Percentiles rank a stretch among this genome's conserved stretches.
These are phyloP conservation scores for Eumerus sabulonum DNA, from an alignment of 2,888 invertebrate species.

Conservation along the genomic window DNA sequence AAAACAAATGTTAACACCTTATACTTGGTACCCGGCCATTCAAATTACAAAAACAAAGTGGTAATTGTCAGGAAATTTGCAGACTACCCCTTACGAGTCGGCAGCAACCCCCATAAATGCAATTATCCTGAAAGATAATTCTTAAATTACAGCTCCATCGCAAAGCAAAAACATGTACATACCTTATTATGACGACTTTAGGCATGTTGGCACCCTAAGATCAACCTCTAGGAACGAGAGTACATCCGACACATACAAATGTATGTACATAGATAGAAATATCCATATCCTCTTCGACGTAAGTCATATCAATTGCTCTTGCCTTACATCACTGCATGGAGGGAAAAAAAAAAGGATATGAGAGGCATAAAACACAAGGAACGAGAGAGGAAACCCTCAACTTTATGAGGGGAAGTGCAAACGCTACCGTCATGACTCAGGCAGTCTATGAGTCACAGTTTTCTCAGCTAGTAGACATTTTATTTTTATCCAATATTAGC, in stretches of 20 bases:
- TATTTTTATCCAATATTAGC: conserved; percentile 23
- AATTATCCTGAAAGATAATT: too few relatives aligned
- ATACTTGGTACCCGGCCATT: too few relatives aligned
- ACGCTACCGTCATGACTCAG: conserved; percentile 52
- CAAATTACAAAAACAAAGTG: too few relatives aligned
- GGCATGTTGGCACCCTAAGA: conserved; percentile 55
- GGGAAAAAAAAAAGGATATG: conserved; percentile 15
- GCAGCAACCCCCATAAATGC: too few relatives aligned
- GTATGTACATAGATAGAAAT: background rate
- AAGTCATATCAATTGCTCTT: conserved; percentile 30
- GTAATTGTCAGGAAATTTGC: too few relatives aligned
- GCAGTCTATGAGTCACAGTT: conserved; percentile 47
- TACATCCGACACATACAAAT: too few relatives aligned
- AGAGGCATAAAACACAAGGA: conserved; percentile 20
- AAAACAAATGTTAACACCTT: too few relatives aligned
- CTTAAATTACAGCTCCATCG: too few relatives aligned
- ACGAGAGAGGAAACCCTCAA: conserved; percentile 62
- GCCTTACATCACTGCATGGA: background rate
- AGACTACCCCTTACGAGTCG: too few relatives aligned
- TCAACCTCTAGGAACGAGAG: conserved; percentile 5
- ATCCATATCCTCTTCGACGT: conserved; percentile 9
- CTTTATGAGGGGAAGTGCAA: conserved; percentile 51
- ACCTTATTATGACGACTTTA: too few relatives aligned
- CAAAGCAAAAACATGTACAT: too few relatives aligned
- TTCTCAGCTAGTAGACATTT: conserved; percentile 52